Conservation (phyloP, 2,797 vertebrate species). For the Clarias laeviceps region DNA sequence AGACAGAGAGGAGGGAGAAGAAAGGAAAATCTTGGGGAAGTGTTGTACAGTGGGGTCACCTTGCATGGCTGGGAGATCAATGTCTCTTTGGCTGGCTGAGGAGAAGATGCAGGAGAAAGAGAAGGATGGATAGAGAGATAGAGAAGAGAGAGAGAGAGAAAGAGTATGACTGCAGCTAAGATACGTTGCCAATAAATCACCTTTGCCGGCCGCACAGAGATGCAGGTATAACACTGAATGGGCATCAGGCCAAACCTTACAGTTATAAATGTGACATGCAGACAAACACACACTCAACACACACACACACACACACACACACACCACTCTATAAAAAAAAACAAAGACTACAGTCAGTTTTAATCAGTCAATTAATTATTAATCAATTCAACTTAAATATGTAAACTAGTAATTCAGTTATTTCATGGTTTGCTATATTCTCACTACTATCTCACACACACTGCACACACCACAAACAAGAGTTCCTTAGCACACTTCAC, state of each 20-base stretch:
- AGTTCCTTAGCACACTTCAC: constrained; percentile 15
- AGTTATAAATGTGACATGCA: constrained; percentile 53
- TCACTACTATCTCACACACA: not conserved
- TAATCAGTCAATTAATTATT: not conserved
- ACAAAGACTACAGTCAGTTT: not conserved
- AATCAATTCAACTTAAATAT: not conserved
- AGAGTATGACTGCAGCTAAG: constrained; percentile 44
- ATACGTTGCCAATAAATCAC: constrained; percentile 70
- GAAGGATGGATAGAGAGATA: constrained; percentile 53
- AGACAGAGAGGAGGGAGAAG: constrained; percentile 48
- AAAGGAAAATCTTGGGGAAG: constrained; percentile 64
- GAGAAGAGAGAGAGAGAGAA: constrained; percentile 29
- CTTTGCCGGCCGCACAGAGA: constrained; percentile 72
- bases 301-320: constrained; percentile 9
- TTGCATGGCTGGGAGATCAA: constrained; percentile 79
- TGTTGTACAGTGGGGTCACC: constrained; percentile 74
- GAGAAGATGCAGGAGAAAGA: constrained; percentile 47
- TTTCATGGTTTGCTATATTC: not conserved
- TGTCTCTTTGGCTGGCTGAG: constrained; percentile 73
- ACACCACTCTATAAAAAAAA: not conserved
- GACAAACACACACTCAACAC: constrained; percentile 15
- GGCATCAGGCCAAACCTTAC: constrained; percentile 63
- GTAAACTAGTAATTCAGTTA: not conserved
- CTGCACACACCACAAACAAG: not conserved
- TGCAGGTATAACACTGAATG: constrained; percentile 73